These are phyloP conservation scores for Byasa hedistus DNA, from an alignment of 2,888 invertebrate genomes.

Conservation along the genomic window DNA sequence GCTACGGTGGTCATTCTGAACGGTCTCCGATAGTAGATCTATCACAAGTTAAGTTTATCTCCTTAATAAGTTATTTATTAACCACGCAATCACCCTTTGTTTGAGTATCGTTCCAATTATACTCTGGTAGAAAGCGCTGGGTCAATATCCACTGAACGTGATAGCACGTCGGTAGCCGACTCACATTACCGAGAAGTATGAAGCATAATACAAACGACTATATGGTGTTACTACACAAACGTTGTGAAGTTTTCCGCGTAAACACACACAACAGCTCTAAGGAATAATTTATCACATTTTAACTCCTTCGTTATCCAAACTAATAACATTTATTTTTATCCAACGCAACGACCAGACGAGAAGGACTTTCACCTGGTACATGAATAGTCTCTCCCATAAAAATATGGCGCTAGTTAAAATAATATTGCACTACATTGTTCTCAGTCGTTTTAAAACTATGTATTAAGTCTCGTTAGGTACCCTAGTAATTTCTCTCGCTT, in stretches of 20 bases:
- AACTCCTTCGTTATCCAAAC: neutral
- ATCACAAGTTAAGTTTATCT: too few relatives aligned
- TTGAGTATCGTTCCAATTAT: slow-evolving; percentile 2
- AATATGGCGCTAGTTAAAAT: too few relatives aligned
- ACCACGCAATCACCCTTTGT: neutral
- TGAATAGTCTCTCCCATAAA: too few relatives aligned
- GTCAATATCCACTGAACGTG: slow-evolving; percentile 18
- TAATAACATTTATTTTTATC: neutral
- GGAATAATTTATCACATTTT: neutral
- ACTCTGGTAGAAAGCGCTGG: slow-evolving; percentile 3
- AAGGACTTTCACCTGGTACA: too few relatives aligned
- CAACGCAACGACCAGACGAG: too few relatives aligned
- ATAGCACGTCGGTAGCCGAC: neutral
- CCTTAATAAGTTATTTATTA: too few relatives aligned
- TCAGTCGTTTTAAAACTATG: too few relatives aligned
- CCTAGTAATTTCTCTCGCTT: too few relatives aligned
- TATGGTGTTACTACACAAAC: neutral
- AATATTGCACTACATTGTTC: too few relatives aligned
- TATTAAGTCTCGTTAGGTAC: too few relatives aligned
- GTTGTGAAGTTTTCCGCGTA: neutral
- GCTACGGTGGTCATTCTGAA: too few relatives aligned
- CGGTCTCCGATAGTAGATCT: too few relatives aligned
- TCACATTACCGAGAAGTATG: slow-evolving; percentile 5
- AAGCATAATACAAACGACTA: neutral
- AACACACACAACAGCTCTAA: neutral